Conservation (phyloP, 2,888 invertebrate species). For the Acronicta leporina region DNA sequence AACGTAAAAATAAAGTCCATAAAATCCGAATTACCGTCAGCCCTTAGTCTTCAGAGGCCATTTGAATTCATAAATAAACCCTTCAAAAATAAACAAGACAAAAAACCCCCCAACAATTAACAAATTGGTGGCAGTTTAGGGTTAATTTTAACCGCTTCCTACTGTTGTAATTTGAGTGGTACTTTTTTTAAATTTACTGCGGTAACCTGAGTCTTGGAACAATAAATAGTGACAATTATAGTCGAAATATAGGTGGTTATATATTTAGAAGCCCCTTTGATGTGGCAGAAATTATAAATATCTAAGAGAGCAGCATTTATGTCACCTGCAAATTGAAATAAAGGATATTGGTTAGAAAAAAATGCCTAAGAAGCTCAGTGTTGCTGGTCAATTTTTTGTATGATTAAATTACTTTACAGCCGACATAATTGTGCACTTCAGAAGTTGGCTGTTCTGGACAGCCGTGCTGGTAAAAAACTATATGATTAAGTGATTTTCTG, state of each 20-base stretch:
- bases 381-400: too few species aligned
- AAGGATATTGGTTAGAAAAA: too few species aligned
- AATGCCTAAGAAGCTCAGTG: too few species aligned
- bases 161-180: conserved; percentile 67
- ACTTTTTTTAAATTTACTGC: conserved; percentile 64
- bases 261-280: conserved; percentile 16
- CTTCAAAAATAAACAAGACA: conserved; percentile 72
- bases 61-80: conserved; percentile 87
- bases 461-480: too few species aligned
- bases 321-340: conserved; percentile 1
- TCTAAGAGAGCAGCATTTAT: background rate
- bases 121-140: conserved; percentile 83
- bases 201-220: conserved; percentile 79
- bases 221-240: conserved; percentile 81
- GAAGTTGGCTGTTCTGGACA: too few species aligned
- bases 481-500: too few species aligned
- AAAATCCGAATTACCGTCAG: conserved; percentile 86
- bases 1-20: conserved; percentile 83
- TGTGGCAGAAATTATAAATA: background rate
- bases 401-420: too few species aligned
- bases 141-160: conserved; percentile 85
- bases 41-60: conserved; percentile 81
- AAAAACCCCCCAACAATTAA: conserved; percentile 85
- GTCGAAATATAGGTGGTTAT: conserved; percentile 23
- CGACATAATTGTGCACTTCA: too few species aligned